Base-by-base conservation (phyloP, 23 tunicate genomes). In the Ciona savignyi region DNA sequence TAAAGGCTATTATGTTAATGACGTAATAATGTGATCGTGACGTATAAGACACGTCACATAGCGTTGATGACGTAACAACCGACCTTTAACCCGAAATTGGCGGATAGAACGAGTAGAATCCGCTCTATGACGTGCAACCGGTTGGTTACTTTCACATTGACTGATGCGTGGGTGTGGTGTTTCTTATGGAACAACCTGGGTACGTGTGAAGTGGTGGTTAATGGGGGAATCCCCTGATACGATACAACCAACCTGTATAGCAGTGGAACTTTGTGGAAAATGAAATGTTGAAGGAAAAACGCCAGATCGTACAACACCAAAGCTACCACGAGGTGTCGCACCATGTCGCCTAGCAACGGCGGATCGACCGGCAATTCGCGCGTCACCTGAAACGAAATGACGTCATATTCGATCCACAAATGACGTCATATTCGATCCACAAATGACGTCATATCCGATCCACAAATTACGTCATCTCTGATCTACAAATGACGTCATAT, bases 81-180 rank as follows among this genome's bases (percentile, higher is more conserved):
- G 56, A 86, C 93, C 81, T 80, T 86, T 27, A 86, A 31, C 4
- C 85, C 85, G 30, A 51, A 77, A 34, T 86, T 86, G 3, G 93
- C 93, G 0, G 81, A 66, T 2, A 86, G 65, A 2, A 86, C 75
- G 32, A 86, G 64, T 1, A 65, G 11, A 24, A 86, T 61, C 68
- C 85, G 48, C 60, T 86, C 93, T n/a, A 86, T 65, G 26, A 67
- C 63, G 60, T 86, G 81, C 29, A 81, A 77, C n/a, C 34, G 49
- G 62, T 80, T 75, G 0, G 93, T 74, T 22, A 77, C 81, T 68
- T 74, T 80, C 2, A 65, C 93, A 28, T 80, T 67, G 28, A 86
- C 60, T 4, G 69, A 33, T 32, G 66, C 68, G 29, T 86, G 85
- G 0, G 72, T 85, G 77, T 86, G 93, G 29, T 86, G 93, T 29